Evolutionary conservation across 2,888 invertebrate genomes (phyloP).

Genomic region (Agrotis segetum): DNA sequence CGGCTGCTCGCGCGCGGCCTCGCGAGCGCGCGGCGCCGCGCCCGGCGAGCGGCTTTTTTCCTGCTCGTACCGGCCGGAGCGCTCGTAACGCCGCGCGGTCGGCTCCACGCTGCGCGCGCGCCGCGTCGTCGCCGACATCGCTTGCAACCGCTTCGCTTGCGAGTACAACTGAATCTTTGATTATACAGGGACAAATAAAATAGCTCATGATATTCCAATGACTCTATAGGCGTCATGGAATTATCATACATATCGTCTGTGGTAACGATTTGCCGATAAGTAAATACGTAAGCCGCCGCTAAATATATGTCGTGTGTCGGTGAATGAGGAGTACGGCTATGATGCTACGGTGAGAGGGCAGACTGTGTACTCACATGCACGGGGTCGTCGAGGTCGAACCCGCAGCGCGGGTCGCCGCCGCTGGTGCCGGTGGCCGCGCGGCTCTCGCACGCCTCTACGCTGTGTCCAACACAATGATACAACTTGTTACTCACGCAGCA

Average conservation of each 20-base stretch:
- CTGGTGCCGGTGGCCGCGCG: constrained; percentile 44
- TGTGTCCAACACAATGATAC: constrained; percentile 38
- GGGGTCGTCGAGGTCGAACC: constrained; percentile 78
- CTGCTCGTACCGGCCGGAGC: constrained; percentile 32
- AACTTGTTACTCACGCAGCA: constrained; percentile 1
- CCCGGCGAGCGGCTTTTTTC: constrained; percentile 9
- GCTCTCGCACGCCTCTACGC: constrained; percentile 65
- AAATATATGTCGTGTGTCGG: background rate
- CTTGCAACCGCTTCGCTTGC: constrained; percentile 78
- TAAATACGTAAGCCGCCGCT: too few relatives aligned
- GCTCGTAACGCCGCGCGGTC: constrained; percentile 29
- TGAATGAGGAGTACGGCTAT: background rate
- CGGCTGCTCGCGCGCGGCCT: constrained; percentile 32
- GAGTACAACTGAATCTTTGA: constrained; percentile 72
- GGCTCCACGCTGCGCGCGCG: constrained; percentile 54
- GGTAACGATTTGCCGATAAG: too few relatives aligned
- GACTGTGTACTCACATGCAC: constrained; percentile 71
- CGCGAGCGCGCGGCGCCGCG: constrained; percentile 31
- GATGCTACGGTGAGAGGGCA: too few relatives aligned
- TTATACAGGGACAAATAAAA: constrained; percentile 19
- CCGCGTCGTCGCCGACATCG: constrained; percentile 56
- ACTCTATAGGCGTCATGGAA: too few relatives aligned
- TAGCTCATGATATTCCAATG: background rate
- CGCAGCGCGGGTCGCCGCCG: constrained; percentile 64
- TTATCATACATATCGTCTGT: too few relatives aligned